Base-by-base conservation (phyloP, 2,888 invertebrate genomes). In the Perizoma flavofasciatum region DNA sequence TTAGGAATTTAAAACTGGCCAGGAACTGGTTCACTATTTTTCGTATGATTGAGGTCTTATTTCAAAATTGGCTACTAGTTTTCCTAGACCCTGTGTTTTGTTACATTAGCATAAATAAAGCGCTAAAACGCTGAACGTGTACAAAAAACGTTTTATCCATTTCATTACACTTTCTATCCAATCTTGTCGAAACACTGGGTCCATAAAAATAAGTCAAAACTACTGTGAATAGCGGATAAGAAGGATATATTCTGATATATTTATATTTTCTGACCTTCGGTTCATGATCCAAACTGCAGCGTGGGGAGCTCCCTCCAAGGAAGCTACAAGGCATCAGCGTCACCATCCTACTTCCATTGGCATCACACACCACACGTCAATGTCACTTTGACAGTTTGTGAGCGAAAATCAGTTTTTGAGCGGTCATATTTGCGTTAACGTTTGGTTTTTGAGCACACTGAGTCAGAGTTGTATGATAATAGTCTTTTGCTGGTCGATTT, bases 281-380 rank as follows among this genome's bases (percentile, higher is more conserved):
- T 75, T 92, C 92, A 83, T 89, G 89, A 70, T 91, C 92, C 86
- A 91, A 77, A 75, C 85, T 88, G 92, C 91, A 90, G 77, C 89
- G 87, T 79, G 93, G 89, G 70, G 93, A 91, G 74, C 92, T 89
- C 68, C 93, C 89, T 82, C 93, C 93, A 81, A 94, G 88, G 89
- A 93, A 94, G 86, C 93, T 93, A 88, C 94, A 94, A 86, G 94
- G 94, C 94, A 94, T 94, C 90, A 94, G 92, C 78, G 94, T 94
- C 93, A 94, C 94, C 94, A 94, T 94, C 81, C 81, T 88, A 81
- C 75, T 77, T 76, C 76, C 75, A 68, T 49, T 34, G 34, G 74
- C 81, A 77, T 83, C 77, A 80, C 80, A 82, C 83, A 74, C 79
- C 83, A 74, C 37, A 7, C 37, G 37, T 6, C 4, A 82, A 81